Evolutionary conservation across 2,797 vertebrate species (phyloP).

Genomic region (Chaetodon trifasciatus): DNA sequence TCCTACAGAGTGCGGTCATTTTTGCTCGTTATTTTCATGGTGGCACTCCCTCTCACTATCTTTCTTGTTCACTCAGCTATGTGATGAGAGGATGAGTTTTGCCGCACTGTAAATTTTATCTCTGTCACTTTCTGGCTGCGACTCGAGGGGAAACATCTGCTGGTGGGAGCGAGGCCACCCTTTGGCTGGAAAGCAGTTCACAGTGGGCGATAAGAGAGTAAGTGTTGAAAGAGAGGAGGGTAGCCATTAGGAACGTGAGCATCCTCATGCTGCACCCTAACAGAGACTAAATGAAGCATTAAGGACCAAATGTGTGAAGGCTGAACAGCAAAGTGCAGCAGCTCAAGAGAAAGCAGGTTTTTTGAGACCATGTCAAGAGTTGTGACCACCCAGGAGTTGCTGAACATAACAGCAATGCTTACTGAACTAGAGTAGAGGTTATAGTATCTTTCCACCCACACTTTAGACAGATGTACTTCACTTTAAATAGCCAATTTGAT

Average conservation of each 20-base stretch:
- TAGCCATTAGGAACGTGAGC: constrained; percentile 54
- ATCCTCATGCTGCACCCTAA: not conserved
- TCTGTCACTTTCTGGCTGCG: constrained; percentile 70
- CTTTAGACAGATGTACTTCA: constrained; percentile 61
- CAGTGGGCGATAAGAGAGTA: constrained; percentile 25
- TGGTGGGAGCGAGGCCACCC: constrained; percentile 46
- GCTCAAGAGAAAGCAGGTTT: constrained; percentile 25
- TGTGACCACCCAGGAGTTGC: constrained; percentile 10
- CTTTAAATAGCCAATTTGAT: constrained; percentile 66
- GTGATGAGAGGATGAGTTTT: constrained; percentile 69
- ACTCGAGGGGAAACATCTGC: constrained; percentile 76
- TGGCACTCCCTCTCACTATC: constrained; percentile 41
- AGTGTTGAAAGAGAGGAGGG: constrained; percentile 36
- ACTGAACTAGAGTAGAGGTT: constrained; percentile 37
- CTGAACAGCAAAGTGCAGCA: not conserved
- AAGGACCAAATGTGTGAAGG: not conserved
- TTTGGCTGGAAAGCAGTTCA: constrained; percentile 36
- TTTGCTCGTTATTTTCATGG: constrained; percentile 62
- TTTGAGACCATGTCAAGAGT: constrained; percentile 8
- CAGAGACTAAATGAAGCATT: constrained; percentile 21
- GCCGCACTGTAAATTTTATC: constrained; percentile 75
- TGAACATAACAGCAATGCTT: constrained; percentile 11
- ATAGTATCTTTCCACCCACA: constrained; percentile 45
- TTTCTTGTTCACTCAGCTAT: constrained; percentile 65
- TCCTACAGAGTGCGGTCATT: constrained; percentile 45